Evolutionary conservation across 2,888 invertebrate species (phyloP).

Genomic region (Syrphus vitripennis): DNA sequence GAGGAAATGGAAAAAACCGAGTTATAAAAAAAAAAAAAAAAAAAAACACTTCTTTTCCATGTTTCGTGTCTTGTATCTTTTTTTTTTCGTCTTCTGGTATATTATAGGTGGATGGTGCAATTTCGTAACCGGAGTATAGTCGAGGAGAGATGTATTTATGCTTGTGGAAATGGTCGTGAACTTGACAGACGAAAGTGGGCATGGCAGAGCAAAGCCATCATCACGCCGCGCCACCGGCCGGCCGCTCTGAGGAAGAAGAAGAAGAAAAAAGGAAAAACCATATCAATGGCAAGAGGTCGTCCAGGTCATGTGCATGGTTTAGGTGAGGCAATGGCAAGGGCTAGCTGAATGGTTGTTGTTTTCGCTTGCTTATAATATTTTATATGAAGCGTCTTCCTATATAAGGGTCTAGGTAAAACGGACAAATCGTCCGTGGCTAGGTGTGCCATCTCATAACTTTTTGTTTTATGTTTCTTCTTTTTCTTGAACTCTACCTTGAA

Average conservation of each 20-base stretch:
- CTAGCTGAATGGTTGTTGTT: conserved; percentile 16
- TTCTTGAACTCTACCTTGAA: conserved; percentile 60
- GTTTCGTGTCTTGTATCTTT: conserved; percentile 7
- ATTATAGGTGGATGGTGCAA: not conserved
- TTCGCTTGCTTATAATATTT: not conserved
- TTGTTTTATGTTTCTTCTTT: conserved; percentile 48
- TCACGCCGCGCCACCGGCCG: not conserved
- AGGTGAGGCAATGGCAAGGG: not conserved
- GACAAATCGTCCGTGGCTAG: conserved; percentile 31
- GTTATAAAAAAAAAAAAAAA: conserved; percentile 36
- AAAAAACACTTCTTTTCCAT: conserved; percentile 37
- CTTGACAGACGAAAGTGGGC: conserved; percentile 62
- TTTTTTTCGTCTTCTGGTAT: not conserved
- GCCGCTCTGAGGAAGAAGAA: not conserved
- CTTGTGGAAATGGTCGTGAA: conserved; percentile 63
- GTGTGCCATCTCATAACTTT: conserved; percentile 54
- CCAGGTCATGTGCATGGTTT: not conserved
- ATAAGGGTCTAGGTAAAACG: conserved; percentile 45
- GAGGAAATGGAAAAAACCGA: conserved; percentile 45
- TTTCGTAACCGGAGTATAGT: conserved; percentile 41
- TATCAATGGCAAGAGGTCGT: conserved; percentile 27
- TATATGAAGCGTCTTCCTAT: conserved; percentile 40
- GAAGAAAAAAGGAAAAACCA: conserved; percentile 4
- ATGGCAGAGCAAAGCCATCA: not conserved
- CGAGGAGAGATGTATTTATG: not conserved